A percentile compares a stretch with the other conserved stretches of the same genome.
These are phyloP conservation scores for Ranitomeya imitator DNA, from an alignment of 2,113 vertebrate genomes.

Conservation along the genomic window DNA sequence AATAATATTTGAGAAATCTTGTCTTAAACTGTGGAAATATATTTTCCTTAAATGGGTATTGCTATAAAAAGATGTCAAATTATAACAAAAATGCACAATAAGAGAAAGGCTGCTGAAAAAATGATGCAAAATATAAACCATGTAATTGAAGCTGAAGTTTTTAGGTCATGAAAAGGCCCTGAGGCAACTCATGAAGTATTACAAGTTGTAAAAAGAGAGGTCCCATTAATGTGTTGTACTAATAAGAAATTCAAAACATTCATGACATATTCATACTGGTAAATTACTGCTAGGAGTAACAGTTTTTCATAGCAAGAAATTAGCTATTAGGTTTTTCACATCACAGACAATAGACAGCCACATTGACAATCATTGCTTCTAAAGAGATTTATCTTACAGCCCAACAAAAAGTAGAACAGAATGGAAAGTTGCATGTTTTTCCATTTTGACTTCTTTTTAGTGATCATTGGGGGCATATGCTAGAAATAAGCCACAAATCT, in stretches of 20 bases:
- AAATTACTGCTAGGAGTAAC: not conserved
- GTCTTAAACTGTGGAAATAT: not conserved
- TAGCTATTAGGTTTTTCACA: not conserved
- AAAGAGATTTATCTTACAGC: too few relatives aligned
- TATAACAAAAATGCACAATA: slow-evolving; percentile 8
- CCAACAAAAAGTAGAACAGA: too few relatives aligned
- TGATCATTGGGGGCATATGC: too few relatives aligned
- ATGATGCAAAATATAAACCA: not conserved
- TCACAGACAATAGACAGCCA: not conserved
- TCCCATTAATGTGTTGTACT: not conserved
- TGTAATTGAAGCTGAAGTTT: slow-evolving; percentile 1
- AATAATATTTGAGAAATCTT: not conserved
- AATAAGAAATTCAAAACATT: slow-evolving; percentile 1
- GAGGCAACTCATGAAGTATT: not conserved
- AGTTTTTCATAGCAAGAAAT: not conserved
- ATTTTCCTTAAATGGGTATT: not conserved
- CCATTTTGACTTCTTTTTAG: too few relatives aligned
- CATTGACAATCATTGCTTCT: too few relatives aligned
- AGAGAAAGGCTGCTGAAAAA: not conserved
- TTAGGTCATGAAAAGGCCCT: slow-evolving; percentile 1
- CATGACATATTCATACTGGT: not conserved
- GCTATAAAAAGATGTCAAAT: not conserved
- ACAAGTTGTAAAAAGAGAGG: not conserved
- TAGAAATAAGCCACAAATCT: too few relatives aligned
- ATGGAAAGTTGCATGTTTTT: too few relatives aligned